Conservation (phyloP, 1,140 invertebrate species). For the Tetramorium simillimum region DNA sequence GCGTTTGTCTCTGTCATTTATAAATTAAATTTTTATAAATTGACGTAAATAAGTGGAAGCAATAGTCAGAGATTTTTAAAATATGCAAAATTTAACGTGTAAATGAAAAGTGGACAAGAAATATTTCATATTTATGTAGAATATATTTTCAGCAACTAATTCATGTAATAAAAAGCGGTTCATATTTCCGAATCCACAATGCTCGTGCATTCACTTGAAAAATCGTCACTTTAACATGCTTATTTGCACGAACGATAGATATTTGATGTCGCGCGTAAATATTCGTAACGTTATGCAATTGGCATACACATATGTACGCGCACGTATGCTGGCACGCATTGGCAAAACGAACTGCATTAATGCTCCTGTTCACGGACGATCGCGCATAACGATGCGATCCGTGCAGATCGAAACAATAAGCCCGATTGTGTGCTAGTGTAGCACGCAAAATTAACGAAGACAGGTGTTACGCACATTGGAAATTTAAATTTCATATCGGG, state of each 20-base stretch:
- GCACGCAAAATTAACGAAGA: slow-evolving; percentile 48
- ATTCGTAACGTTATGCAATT: slow-evolving; percentile 41
- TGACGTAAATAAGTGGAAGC: not conserved
- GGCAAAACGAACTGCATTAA: slow-evolving; percentile 47
- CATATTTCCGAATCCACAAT: slow-evolving; percentile 1
- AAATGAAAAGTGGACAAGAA: not conserved
- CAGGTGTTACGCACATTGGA: slow-evolving; percentile 13
- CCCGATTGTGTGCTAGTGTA: slow-evolving; percentile 10
- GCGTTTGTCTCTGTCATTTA: not conserved
- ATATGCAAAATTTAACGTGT: not conserved
- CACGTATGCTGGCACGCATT: not conserved
- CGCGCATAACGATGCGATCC: slow-evolving; percentile 53
- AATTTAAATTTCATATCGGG: slow-evolving; percentile 23
- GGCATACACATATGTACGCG: not conserved
- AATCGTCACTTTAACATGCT: slow-evolving; percentile 29
- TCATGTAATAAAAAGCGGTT: not conserved
- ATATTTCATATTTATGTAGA: not conserved
- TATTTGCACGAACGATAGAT: slow-evolving; percentile 9
- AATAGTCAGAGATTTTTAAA: not conserved
- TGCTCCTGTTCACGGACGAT: slow-evolving; percentile 27
- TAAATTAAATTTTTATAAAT: not conserved
- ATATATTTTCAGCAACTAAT: not conserved
- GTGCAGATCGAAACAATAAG: slow-evolving; percentile 27
- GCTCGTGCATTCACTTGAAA: not conserved
- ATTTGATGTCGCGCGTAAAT: slow-evolving; percentile 45